Evolutionary conservation across 2,797 vertebrate species (phyloP).

Genomic region (Pseudopleuronectes americanus): DNA sequence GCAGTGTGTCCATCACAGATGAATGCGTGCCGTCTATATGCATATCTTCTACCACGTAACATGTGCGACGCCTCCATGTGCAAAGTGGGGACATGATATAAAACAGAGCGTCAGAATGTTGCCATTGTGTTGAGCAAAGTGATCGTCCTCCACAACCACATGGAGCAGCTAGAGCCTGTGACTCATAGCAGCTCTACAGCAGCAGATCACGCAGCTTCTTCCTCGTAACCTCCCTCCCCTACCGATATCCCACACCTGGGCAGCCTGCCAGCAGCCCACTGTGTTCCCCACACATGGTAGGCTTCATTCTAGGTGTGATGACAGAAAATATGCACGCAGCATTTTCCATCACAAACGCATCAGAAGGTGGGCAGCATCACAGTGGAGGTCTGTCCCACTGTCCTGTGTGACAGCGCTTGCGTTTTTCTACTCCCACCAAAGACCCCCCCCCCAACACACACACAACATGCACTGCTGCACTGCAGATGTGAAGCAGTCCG

Average conservation of each 20-base stretch:
- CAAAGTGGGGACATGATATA: conserved; percentile 41
- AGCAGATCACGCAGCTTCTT: conserved; percentile 67
- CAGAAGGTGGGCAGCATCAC: conserved; percentile 64
- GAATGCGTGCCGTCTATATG: conserved; percentile 24
- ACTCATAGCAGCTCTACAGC: conserved; percentile 62
- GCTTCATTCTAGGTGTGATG: conserved; percentile 68
- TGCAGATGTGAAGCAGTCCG: conserved; percentile 65
- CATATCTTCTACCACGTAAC: conserved; percentile 43
- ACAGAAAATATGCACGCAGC: conserved; percentile 65
- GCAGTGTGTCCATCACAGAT: conserved; percentile 17
- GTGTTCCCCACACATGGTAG: conserved; percentile 69
- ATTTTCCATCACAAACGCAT: conserved; percentile 66
- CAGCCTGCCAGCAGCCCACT: conserved; percentile 72
- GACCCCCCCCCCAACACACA: conserved; percentile 9
- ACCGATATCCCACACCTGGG: conserved; percentile 72
- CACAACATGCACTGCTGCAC: conserved; percentile 54
- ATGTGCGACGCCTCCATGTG: conserved; percentile 56
- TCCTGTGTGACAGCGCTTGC: conserved; percentile 40
- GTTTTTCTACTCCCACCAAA: conserved; percentile 22
- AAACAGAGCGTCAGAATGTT: conserved; percentile 36
- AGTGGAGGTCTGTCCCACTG: conserved; percentile 46
- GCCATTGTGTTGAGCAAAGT: conserved; percentile 46
- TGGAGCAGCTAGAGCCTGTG: conserved; percentile 61
- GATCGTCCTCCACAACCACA: conserved; percentile 68
- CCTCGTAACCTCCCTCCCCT: conserved; percentile 65